Base-by-base conservation (phyloP, 2,888 invertebrate genomes). In the Cheilosia pagana region DNA sequence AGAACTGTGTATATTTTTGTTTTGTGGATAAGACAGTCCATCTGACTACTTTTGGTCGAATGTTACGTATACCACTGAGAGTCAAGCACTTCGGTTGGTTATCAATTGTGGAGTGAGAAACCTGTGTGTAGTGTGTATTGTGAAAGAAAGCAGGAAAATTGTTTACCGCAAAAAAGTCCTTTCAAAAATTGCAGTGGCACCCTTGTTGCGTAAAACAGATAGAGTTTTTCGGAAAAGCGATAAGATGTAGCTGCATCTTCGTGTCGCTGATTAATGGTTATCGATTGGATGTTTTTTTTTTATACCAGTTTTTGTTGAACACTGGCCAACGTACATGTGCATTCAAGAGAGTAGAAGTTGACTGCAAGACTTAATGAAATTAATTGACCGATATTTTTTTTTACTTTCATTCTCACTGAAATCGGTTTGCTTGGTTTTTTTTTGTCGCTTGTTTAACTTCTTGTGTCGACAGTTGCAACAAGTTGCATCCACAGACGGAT, bases 371-470 rank as follows among this genome's bases (percentile, higher is more conserved):
- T 60, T 59, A 35, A 50, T 63, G 55, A 62, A 70, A 39, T 70
- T 45, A 19, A 6, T 53, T 55, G 68, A 55, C 77, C 60, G 31
- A 76, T 25, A 52, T 52, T 25, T 59, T 70, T 7, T 77, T 68
- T 63, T 57, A 77, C 77, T 77, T 77, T 77, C 68, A 55, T 77
- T 77, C 60, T 76, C 60, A 39, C 19, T 72, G 53, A 28, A 48
- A 31, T 43, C 50, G 25, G 21, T 71, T 74, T 39, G n/a, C 21
- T 28, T 28, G 28, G 2, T 53, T 65, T 35, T 25, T 75, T 65
- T 53, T 43, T 48, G 12, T 50, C 19, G 1, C 39, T 31, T 16
- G 53, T 23, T 43, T 8, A 48, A 57, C 28, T 53, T 53, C 28
- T 67, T 70, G 59, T 35, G 14, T 70, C 23, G 57, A 23, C 41